Conservation (phyloP, 1,140 invertebrate species). For the Battus philenor region DNA sequence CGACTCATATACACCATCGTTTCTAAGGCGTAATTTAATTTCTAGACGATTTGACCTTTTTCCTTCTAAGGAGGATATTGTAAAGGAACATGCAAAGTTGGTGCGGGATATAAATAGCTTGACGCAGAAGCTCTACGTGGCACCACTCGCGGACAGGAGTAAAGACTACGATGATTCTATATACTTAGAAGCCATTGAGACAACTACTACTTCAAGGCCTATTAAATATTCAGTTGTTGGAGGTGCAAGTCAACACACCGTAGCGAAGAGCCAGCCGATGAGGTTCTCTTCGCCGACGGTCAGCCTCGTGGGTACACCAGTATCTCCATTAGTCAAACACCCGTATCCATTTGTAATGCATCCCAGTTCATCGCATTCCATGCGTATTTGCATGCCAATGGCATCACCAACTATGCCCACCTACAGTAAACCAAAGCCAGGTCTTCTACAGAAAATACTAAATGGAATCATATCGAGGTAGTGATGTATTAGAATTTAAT, state of each 20-base stretch:
- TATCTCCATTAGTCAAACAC: constrained; percentile 45
- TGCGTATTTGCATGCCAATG: constrained; percentile 47
- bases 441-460: constrained; percentile 43
- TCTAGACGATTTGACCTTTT: constrained; percentile 35
- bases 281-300: constrained; percentile 37
- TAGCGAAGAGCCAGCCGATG: constrained; percentile 33
- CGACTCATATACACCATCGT: constrained; percentile 4
- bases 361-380: constrained; percentile 28
- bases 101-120: constrained; percentile 65
- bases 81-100: constrained; percentile 63
- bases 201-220: constrained; percentile 29
- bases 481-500: too few species aligned
- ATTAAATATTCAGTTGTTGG: constrained; percentile 28
- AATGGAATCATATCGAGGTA: constrained; percentile 43
- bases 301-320: constrained; percentile 47
- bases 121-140: constrained; percentile 45
- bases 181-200: constrained; percentile 58
- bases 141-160: constrained; percentile 37
- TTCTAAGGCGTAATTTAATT: constrained; percentile 17
- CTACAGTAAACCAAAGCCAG: constrained; percentile 31
- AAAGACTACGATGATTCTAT: constrained; percentile 63
- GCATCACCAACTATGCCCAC: constrained; percentile 26
- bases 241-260: constrained; percentile 40
- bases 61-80: constrained; percentile 46
- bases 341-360: constrained; percentile 52